Evolutionary conservation across 2,797 vertebrate genomes (phyloP).

Genomic region (Meriones psammophilus): DNA sequence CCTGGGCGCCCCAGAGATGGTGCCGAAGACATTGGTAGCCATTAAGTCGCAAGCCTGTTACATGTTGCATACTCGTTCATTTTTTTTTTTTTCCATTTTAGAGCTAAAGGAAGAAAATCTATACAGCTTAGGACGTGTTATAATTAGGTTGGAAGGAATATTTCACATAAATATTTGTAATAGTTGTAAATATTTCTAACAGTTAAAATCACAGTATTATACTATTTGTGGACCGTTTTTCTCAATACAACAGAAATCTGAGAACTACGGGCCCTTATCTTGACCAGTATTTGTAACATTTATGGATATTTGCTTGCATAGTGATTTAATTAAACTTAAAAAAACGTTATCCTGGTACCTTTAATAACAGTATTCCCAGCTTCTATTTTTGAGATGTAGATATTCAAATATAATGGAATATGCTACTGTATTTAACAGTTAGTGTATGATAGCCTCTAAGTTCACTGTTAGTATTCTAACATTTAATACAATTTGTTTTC

Average conservation of each 20-base stretch:
- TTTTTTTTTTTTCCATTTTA: background rate
- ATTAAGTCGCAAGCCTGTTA: background rate
- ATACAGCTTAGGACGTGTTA: background rate
- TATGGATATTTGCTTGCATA: conserved; percentile 12
- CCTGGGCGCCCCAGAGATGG: background rate
- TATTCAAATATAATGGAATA: background rate
- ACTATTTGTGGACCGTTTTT: background rate
- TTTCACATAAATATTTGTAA: background rate
- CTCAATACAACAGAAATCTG: background rate
- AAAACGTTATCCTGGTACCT: background rate
- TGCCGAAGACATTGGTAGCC: fast-evolving
- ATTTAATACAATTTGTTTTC: background rate
- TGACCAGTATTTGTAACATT: background rate
- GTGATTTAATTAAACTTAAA: conserved; percentile 15
- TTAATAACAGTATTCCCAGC: conserved; percentile 11
- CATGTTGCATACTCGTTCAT: too few species aligned
- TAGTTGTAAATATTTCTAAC: background rate
- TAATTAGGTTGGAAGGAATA: background rate
- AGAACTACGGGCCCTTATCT: conserved; percentile 11
- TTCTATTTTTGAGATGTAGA: conserved; percentile 40
- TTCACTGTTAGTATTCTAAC: background rate
- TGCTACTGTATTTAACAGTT: conserved; percentile 21
- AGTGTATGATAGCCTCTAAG: background rate
- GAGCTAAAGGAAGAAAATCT: background rate
- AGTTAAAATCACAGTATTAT: background rate